A percentile compares a stretch with the other conserved stretches of the same genome.
These are phyloP conservation scores for Drosophila cognata DNA, from an alignment of 2,888 invertebrate species.

Conservation along the genomic window DNA sequence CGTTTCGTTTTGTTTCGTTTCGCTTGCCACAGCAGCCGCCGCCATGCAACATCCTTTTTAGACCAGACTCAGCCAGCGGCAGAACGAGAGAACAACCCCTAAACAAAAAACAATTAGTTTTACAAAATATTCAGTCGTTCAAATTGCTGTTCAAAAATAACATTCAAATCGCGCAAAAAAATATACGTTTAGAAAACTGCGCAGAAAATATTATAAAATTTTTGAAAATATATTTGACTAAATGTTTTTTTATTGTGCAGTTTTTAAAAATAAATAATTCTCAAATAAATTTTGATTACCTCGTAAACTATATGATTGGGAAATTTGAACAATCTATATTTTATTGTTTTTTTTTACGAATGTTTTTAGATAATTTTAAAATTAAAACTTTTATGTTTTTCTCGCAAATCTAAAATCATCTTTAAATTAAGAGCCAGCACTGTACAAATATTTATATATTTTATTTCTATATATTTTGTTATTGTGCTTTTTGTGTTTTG, in stretches of 20 bases:
- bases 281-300: not conserved
- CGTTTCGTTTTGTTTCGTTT: constrained; percentile 53
- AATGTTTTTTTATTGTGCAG: constrained; percentile 17
- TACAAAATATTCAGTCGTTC: constrained; percentile 14
- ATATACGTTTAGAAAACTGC: constrained; percentile 28
- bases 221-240: constrained; percentile 18
- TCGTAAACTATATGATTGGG: not conserved
- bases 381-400: not conserved
- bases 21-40: constrained; percentile 39
- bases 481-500: constrained; percentile 13
- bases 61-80: constrained; percentile 56
- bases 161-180: constrained; percentile 1
- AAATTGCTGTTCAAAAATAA: constrained; percentile 1
- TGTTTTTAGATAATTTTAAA: not conserved
- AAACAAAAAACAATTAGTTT: constrained; percentile 59
- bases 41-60: constrained; percentile 56
- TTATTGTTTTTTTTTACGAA: not conserved
- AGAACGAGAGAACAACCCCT: constrained; percentile 59
- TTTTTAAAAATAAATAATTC: constrained; percentile 1
- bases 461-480: not conserved
- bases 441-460: not conserved
- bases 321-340: not conserved
- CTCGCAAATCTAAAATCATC: not conserved
- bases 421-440: not conserved
- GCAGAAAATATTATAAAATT: constrained; percentile 32